These are phyloP conservation scores for Amblyopsis hoosieri DNA, from an alignment of 2,797 vertebrate genomes.

Conservation along the genomic window DNA sequence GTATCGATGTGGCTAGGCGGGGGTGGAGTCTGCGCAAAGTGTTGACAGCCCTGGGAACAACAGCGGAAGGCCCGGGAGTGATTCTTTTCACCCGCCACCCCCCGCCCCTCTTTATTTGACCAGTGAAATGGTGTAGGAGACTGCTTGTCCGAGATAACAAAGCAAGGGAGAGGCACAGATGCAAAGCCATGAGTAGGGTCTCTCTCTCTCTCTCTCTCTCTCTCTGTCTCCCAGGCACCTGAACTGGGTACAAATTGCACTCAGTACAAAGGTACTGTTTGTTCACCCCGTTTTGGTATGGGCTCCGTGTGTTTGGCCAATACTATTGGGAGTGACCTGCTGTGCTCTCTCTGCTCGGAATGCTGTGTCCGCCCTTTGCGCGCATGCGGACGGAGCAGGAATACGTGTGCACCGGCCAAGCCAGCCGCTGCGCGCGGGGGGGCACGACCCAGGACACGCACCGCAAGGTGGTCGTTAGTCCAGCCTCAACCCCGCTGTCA, in stretches of 20 bases:
- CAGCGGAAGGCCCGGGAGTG: slow-evolving; percentile 69
- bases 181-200: slow-evolving; percentile 54
- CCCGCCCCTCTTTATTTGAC: slow-evolving; percentile 68
- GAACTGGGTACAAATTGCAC: slow-evolving; percentile 71
- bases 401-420: slow-evolving; percentile 27
- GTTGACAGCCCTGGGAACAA: slow-evolving; percentile 81
- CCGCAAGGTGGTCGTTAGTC: slow-evolving; percentile 30
- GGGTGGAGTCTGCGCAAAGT: slow-evolving; percentile 71
- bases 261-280: slow-evolving; percentile 77
- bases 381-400: neutral
- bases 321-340: slow-evolving; percentile 54
- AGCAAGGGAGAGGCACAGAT: slow-evolving; percentile 55
- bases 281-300: slow-evolving; percentile 71
- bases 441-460: slow-evolving; percentile 37
- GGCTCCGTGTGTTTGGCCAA: slow-evolving; percentile 53
- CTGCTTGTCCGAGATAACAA: slow-evolving; percentile 73
- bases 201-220: slow-evolving; percentile 47
- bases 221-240: slow-evolving; percentile 35
- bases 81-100: slow-evolving; percentile 67
- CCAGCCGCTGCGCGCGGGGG: slow-evolving; percentile 17
- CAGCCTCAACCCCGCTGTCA: slow-evolving; percentile 14
- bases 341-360: slow-evolving; percentile 42
- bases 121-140: slow-evolving; percentile 66
- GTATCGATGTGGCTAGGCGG: slow-evolving; percentile 76
- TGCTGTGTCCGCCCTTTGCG: slow-evolving; percentile 15